A percentile compares a stretch with the other conserved stretches of the same genome.
Conservation (phyloP, 2,888 invertebrate genomes). For the Rotaria magnacalcarata region DNA sequence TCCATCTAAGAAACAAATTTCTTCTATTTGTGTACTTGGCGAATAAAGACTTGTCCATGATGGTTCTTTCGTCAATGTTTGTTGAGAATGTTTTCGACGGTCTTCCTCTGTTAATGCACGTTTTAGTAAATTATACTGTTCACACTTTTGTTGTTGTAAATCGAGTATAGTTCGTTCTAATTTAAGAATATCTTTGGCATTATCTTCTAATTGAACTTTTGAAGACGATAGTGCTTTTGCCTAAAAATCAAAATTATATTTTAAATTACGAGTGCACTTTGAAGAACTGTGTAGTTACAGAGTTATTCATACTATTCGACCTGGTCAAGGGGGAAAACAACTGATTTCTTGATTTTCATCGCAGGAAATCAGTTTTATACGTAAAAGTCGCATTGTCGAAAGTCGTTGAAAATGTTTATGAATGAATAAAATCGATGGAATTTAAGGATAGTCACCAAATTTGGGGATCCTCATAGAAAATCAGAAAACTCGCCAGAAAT, state of each 20-base stretch:
- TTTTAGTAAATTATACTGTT: slow-evolving; percentile 16
- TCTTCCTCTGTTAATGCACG: slow-evolving; percentile 9
- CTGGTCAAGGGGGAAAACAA: no score
- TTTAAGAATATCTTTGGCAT: not conserved
- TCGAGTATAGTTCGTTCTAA: slow-evolving; percentile 8
- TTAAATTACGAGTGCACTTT: not conserved
- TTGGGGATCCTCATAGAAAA: no score
- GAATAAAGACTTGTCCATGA: slow-evolving; percentile 35
- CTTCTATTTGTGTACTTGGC: not conserved
- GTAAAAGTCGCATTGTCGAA: no score
- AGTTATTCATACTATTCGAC: no score
- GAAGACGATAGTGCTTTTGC: slow-evolving; percentile 16
- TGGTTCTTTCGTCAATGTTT: slow-evolving; percentile 30
- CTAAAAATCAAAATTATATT: not conserved
- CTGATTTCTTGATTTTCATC: no score
- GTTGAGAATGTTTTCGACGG: slow-evolving; percentile 27
- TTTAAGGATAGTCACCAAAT: no score
- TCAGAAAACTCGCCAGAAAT: no score
- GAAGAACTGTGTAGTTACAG: no score
- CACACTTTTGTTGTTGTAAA: slow-evolving; percentile 21
- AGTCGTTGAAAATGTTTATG: no score
- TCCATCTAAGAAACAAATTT: not conserved
- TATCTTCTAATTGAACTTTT: slow-evolving; percentile 26
- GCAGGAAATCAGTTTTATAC: no score
- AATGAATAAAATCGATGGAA: no score